These are phyloP conservation scores for Drosophila quinaria DNA, from an alignment of 2,888 invertebrate species.

Conservation along the genomic window DNA sequence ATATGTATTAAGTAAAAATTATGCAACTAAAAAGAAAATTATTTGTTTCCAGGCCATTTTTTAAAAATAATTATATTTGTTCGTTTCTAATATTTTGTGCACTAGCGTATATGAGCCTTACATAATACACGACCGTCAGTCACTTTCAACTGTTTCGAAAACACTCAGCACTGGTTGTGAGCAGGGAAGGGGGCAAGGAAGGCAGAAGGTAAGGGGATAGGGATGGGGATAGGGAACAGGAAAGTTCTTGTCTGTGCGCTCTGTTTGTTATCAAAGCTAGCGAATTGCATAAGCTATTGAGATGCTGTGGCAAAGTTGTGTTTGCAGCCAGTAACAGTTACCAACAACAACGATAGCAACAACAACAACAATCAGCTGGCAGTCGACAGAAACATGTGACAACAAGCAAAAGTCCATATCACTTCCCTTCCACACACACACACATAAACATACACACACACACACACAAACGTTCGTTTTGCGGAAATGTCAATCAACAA, in stretches of 20 bases:
- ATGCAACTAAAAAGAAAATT: too few species aligned
- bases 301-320: constrained; percentile 44
- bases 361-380: constrained; percentile 34
- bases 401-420: constrained; percentile 5
- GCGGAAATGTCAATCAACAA: constrained; percentile 79
- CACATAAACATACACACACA: background rate
- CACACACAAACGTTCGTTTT: background rate
- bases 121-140: background rate
- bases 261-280: constrained; percentile 56
- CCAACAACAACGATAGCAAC: constrained; percentile 21
- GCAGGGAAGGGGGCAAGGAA: background rate
- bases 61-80: too few species aligned
- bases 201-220: too few species aligned
- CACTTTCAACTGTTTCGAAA: constrained; percentile 2
- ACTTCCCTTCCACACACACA: background rate
- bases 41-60: too few species aligned
- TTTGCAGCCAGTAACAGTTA: constrained; percentile 19
- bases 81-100: too few species aligned
- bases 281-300: constrained; percentile 64
- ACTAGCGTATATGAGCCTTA: too few species aligned
- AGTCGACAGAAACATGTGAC: constrained; percentile 52
- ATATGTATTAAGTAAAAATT: too few species aligned
- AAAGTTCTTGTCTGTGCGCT: constrained; percentile 14
- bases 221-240: background rate
- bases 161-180: constrained; percentile 1